Evolutionary conservation across 1,140 invertebrate species (phyloP).

Genomic region (Colletes latitarsis): DNA sequence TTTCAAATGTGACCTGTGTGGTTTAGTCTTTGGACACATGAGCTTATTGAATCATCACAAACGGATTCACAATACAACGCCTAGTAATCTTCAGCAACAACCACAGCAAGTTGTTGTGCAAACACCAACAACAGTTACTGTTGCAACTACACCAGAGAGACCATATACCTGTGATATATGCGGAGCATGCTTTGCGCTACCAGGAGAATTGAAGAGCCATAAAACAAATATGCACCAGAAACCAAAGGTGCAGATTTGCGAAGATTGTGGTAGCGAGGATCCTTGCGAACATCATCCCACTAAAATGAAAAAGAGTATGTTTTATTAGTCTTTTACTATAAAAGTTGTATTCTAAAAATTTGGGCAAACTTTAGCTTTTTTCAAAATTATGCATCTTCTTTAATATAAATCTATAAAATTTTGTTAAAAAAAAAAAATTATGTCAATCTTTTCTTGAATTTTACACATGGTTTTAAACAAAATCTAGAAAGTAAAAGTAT

Average conservation of each 20-base stretch:
- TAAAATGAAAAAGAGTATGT: slow-evolving; percentile 80
- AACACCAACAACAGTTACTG: slow-evolving; percentile 80
- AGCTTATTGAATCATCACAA: slow-evolving; percentile 91
- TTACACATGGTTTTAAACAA: too few species aligned
- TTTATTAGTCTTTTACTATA: neutral
- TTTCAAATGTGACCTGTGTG: slow-evolving; percentile 93
- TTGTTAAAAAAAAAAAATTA: too few species aligned
- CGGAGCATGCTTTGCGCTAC: slow-evolving; percentile 82
- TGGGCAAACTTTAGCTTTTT: neutral
- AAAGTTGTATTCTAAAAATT: too few species aligned
- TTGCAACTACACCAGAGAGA: slow-evolving; percentile 83
- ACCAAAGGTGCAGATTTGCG: slow-evolving; percentile 78
- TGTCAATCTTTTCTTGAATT: too few species aligned
- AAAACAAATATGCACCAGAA: slow-evolving; percentile 81
- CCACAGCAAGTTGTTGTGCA: slow-evolving; percentile 82
- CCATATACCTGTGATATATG: slow-evolving; percentile 83
- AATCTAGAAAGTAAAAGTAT: too few species aligned
- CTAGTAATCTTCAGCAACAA: slow-evolving; percentile 80
- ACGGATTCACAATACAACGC: slow-evolving; percentile 86
- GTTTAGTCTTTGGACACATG: slow-evolving; percentile 90
- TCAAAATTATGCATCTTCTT: neutral
- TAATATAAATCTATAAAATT: too few species aligned
- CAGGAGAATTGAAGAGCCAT: slow-evolving; percentile 82
- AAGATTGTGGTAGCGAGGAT: slow-evolving; percentile 80
- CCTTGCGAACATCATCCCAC: slow-evolving; percentile 80